Base-by-base conservation (phyloP, 2,113 vertebrate species). In the Poeciliopsis occidentalis region DNA sequence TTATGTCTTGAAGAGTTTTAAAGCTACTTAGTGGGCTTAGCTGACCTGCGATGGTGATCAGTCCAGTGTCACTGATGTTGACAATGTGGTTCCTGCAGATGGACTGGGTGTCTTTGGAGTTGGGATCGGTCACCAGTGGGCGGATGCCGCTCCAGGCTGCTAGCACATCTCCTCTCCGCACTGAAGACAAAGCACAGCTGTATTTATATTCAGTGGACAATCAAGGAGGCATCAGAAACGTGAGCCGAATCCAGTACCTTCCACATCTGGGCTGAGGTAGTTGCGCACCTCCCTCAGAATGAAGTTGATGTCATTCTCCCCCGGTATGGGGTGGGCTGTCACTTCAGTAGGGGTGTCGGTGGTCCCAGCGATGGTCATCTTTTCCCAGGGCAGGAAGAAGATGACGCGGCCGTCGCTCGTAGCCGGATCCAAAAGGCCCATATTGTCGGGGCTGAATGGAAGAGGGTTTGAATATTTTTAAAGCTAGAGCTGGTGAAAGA, bases 381-480 rank as follows among this genome's bases (percentile, higher is more conserved):
- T 99, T 93, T 98, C 95, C 98, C 98, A 99, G 0, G 98, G 97
- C 85, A 99, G 92, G 94, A 99, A 99, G 94, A 99, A 99, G 83
- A 99, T 99, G 81, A 99, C 97, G 4, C 98, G 93, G 0, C 98
- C 98, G 0, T 99, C 98, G 4, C 98, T 99, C 24, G 98, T 99
- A 41, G 96, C 96, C 0, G 98, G 98, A 85, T 99, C 98, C 24
- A 99, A 94, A 37, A 99, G 95, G 54, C 98, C 98, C 98, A 99
- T 99, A 85, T 96, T 96, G 84, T 98, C 98, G 1, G 98, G 98
- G 86, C 98, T 99, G 84, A 29, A 15, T 41, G 22, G 15, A 63
- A 34, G 73, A n/a, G 17, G 5, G 27, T 19, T 22, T 51, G n/a
- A 19, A 60, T 27, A 11, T 32, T 67, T 44, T n/a, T 1, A 5